These are phyloP conservation scores for Bolinopsis microptera DNA, from an alignment of 37 sponge, comb jelly and placozoan species.

Conservation along the genomic window DNA sequence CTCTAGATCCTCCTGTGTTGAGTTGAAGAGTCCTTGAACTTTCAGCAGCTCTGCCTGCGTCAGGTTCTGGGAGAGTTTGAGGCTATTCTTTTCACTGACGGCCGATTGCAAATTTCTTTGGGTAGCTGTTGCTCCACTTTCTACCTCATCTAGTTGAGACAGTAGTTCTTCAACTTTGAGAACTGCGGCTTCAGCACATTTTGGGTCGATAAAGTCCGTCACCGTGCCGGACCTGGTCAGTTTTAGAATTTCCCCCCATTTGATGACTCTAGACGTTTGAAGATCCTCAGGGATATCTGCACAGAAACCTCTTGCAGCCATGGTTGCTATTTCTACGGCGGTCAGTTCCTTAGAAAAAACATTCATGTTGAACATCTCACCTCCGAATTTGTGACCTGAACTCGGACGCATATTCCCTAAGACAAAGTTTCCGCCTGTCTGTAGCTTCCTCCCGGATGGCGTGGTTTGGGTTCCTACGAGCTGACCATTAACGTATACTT, in stretches of 20 bases:
- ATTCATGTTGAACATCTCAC: neutral
- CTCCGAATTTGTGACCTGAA: neutral
- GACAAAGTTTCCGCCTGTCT: neutral
- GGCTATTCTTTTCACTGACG: too few species aligned
- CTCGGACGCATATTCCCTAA: neutral
- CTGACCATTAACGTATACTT: neutral
- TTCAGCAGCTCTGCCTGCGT: neutral
- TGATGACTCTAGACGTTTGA: neutral
- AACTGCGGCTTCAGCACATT: too few species aligned
- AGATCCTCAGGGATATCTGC: neutral
- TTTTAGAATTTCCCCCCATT: neutral
- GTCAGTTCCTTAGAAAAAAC: neutral
- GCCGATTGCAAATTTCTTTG: too few species aligned
- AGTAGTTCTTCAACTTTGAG: too few species aligned
- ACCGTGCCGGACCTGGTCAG: neutral
- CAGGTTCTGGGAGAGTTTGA: too few species aligned
- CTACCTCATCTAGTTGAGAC: too few species aligned
- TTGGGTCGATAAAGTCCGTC: neutral
- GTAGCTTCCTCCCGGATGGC: neutral
- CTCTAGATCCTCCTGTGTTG: neutral
- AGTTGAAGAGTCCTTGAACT: neutral
- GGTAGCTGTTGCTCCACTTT: too few species aligned
- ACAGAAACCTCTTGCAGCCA: neutral
- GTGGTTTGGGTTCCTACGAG: neutral
- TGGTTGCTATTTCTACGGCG: neutral